These are phyloP conservation scores for Microcebus lehilahytsara DNA, from an alignment of 2,113 vertebrate species.

Conservation along the genomic window DNA sequence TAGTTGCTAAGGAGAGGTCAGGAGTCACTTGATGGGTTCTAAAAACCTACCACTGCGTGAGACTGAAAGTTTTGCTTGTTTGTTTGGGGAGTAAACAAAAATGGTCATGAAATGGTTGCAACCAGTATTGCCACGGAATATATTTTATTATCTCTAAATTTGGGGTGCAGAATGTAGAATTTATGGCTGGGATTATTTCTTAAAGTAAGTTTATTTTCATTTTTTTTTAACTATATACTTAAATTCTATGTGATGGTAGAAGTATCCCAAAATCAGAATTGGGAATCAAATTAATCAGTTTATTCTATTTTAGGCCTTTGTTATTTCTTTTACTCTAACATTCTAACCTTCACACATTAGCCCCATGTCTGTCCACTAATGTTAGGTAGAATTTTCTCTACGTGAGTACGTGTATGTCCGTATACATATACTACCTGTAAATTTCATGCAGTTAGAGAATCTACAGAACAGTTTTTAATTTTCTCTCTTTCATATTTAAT, in stretches of 20 bases:
- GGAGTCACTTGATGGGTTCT: not conserved
- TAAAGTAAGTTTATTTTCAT: not conserved
- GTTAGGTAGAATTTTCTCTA: not conserved
- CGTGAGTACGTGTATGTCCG: not conserved
- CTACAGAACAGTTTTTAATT: not conserved
- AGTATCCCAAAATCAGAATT: not conserved
- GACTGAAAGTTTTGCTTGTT: not conserved
- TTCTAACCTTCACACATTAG: not conserved
- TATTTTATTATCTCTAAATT: not conserved
- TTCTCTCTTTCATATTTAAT: not conserved
- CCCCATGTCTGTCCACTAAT: not conserved
- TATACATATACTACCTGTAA: not conserved
- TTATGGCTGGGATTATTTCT: constrained; percentile 5
- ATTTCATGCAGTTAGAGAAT: not conserved
- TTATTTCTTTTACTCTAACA: not conserved
- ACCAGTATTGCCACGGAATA: not conserved
- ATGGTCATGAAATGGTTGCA: not conserved
- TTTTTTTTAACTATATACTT: not conserved
- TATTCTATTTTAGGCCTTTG: not conserved
- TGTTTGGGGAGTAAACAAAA: not conserved
- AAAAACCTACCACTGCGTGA: not conserved
- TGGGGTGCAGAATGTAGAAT: not conserved
- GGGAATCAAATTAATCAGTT: not conserved
- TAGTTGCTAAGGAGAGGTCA: not conserved
- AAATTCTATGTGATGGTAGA: not conserved